Conservation (phyloP, 2,797 vertebrate genomes). For the Ctenosaura bakeri region DNA sequence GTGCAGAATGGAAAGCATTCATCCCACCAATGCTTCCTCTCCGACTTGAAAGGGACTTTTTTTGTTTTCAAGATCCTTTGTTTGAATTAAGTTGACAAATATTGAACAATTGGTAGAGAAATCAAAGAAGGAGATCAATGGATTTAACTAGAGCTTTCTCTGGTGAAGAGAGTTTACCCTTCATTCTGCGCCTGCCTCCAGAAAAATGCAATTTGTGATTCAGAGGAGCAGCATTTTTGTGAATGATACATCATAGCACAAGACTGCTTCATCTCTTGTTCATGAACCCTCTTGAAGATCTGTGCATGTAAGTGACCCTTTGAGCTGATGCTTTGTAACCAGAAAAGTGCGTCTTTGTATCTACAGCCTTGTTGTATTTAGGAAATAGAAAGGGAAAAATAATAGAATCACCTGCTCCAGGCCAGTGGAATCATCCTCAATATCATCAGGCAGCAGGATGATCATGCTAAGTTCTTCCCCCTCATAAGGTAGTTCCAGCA, state of each 20-base stretch:
- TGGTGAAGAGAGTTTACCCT: not conserved
- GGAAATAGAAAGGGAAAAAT: too few relatives aligned
- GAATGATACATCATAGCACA: not conserved
- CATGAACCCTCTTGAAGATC: not conserved
- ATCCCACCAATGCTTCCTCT: not conserved
- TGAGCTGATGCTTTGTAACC: not conserved
- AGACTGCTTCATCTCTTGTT: not conserved
- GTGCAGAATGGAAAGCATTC: not conserved
- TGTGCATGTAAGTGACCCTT: not conserved
- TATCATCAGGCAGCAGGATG: constrained; percentile 85
- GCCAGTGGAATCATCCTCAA: constrained; percentile 82
- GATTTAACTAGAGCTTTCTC: not conserved
- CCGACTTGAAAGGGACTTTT: not conserved
- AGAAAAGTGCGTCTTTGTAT: not conserved
- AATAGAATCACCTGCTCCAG: constrained; percentile 80
- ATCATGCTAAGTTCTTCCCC: constrained; percentile 88
- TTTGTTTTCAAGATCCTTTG: not conserved
- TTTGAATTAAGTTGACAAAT: not conserved
- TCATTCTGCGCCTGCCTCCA: not conserved
- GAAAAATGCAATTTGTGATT: not conserved
- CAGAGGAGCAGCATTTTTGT: not conserved
- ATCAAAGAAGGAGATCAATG: too few relatives aligned
- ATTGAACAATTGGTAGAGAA: not conserved
- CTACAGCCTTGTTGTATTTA: not conserved
- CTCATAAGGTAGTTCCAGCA: constrained; percentile 89